Conservation (phyloP, 2,888 invertebrate species). For the Agrotis puta region DNA sequence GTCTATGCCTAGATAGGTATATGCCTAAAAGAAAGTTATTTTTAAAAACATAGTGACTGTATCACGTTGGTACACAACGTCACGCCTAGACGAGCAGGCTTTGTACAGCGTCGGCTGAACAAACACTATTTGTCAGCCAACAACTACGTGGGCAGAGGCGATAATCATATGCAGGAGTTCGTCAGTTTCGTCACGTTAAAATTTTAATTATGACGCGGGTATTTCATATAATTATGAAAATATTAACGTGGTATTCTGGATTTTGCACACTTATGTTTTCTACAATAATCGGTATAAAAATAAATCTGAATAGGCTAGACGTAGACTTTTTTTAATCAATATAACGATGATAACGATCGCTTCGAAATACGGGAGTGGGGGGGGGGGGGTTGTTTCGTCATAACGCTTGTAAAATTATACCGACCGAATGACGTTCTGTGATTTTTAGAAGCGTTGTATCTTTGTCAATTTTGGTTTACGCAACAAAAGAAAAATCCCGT, state of each 20-base stretch:
- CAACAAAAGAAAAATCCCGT: too few species aligned
- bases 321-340: too few species aligned
- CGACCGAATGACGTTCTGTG: too few species aligned
- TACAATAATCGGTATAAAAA: too few species aligned
- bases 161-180: background rate
- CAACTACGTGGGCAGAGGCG: background rate
- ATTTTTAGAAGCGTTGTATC: too few species aligned
- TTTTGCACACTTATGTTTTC: background rate
- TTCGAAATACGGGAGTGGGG: too few species aligned
- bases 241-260: background rate
- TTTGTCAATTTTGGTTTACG: too few species aligned
- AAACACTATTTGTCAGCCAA: constrained; percentile 37
- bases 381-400: too few species aligned
- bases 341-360: too few species aligned
- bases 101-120: constrained; percentile 36
- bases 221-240: background rate
- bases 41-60: background rate
- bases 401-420: too few species aligned
- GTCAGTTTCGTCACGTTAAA: background rate
- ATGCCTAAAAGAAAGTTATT: background rate
- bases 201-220: background rate
- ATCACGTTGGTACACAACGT: background rate
- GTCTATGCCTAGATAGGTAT: too few species aligned
- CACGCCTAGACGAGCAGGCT: constrained; percentile 4
- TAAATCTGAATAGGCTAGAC: too few species aligned